Percentiles rank a stretch among this genome's conserved stretches.
phyloP scores from a whole-genome alignment of 2,797 vertebrate genomes.

The Petrocephalus schoutedeni region DNA sequence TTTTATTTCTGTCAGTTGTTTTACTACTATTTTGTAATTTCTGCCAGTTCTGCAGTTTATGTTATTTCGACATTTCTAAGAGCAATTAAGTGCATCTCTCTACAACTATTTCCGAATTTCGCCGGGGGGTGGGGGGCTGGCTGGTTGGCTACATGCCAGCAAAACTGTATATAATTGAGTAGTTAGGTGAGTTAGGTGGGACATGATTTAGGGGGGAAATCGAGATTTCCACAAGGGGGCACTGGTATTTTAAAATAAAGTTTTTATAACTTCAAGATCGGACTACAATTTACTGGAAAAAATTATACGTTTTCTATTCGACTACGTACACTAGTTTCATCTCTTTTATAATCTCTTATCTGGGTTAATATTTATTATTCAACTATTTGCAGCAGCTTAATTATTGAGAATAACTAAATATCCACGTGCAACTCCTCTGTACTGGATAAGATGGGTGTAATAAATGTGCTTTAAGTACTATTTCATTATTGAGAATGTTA shows the following conservation, averaged over 20 bases:
- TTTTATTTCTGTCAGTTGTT: neutral
- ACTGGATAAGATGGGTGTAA: neutral
- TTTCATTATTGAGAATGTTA: neutral
- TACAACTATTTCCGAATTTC: neutral
- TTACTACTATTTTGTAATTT: neutral
- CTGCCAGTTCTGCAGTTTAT: neutral
- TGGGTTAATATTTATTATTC: too few species aligned
- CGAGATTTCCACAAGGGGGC: constrained; percentile 42
- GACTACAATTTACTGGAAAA: neutral
- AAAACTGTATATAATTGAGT: neutral
- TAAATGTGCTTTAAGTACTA: neutral
- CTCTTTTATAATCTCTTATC: neutral
- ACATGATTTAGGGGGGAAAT: neutral
- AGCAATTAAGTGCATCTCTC: neutral
- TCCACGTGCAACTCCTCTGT: neutral
- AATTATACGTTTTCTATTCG: neutral
- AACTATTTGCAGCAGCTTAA: neutral
- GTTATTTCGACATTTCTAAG: neutral
- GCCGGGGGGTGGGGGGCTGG: neutral
- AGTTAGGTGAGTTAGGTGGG: neutral
- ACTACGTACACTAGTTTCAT: neutral
- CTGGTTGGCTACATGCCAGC: neutral
- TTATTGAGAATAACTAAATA: neutral
- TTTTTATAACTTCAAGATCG: neutral
- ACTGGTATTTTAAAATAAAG: constrained; percentile 30